Evolutionary conservation across 2,113 vertebrate species (phyloP).

Genomic region (Phylloscopus trochiloides): DNA sequence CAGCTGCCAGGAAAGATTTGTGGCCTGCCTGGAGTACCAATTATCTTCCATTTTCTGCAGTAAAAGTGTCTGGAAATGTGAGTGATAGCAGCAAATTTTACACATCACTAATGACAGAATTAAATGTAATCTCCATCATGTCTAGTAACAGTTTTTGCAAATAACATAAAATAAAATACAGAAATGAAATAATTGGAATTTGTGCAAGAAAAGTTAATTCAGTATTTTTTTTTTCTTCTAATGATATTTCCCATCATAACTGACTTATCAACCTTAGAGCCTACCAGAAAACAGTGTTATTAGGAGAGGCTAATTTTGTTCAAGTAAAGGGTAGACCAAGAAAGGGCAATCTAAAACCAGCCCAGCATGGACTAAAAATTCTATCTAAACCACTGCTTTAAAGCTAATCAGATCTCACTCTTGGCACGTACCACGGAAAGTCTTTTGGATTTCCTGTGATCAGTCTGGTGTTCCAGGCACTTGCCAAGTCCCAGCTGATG

Average conservation of each 20-base stretch:
- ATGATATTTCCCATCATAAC: not conserved
- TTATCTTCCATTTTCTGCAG: constrained; percentile 68
- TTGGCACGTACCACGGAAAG: not conserved
- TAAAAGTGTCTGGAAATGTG: constrained; percentile 67
- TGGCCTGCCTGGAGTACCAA: constrained; percentile 69
- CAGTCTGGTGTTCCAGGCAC: not conserved
- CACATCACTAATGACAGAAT: constrained; percentile 62
- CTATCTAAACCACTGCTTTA: not conserved
- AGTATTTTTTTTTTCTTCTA: not conserved
- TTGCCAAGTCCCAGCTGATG: not conserved
- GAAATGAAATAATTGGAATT: not conserved
- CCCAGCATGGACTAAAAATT: not conserved
- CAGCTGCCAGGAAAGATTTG: constrained; percentile 69
- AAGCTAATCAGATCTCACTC: not conserved
- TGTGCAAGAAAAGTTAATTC: not conserved
- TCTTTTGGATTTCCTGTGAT: not conserved
- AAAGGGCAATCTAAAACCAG: not conserved
- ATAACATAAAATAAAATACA: constrained; percentile 51
- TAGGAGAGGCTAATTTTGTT: not conserved
- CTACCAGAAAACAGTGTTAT: not conserved
- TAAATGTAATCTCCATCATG: constrained; percentile 48
- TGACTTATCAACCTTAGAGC: not conserved
- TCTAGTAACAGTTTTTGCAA: constrained; percentile 45
- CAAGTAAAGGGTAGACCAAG: not conserved
- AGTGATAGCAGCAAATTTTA: constrained; percentile 67